Conservation (phyloP, 2,113 vertebrate genomes). For the Acrocephalus arundinaceus region DNA sequence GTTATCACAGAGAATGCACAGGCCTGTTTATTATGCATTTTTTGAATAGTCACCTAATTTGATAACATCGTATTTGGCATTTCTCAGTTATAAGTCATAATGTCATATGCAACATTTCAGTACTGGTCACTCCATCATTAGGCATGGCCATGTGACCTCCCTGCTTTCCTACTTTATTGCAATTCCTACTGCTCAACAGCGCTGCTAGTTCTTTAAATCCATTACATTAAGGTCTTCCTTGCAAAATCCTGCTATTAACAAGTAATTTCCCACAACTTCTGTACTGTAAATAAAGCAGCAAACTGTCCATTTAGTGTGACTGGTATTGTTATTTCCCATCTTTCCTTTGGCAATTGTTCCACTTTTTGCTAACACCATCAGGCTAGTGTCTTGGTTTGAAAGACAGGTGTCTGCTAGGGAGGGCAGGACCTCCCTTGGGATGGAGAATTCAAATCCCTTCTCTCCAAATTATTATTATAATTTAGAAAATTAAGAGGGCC, state of each 20-base stretch:
- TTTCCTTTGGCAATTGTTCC: background rate
- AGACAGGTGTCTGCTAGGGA: no score
- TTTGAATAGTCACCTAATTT: background rate
- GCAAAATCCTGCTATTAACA: background rate
- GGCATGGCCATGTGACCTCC: background rate
- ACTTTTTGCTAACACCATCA: background rate
- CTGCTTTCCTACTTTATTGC: background rate
- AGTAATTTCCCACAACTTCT: background rate
- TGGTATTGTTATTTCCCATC: background rate
- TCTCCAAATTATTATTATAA: no score
- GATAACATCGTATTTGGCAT: background rate
- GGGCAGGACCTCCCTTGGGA: no score
- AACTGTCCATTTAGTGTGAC: background rate
- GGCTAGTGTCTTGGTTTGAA: background rate
- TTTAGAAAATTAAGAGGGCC: no score
- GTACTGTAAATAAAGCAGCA: background rate
- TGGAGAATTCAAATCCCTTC: no score
- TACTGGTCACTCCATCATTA: background rate
- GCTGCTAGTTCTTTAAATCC: background rate
- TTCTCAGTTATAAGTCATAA: background rate
- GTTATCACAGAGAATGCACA: background rate
- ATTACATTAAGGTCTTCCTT: background rate
- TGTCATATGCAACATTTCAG: background rate
- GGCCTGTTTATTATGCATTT: background rate
- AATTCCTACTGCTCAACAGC: background rate